Percentiles rank a stretch among this genome's conserved stretches.
Evolutionary conservation across 2,113 vertebrate species (phyloP).

Genomic region (Paradoxurus hermaphroditus): DNA sequence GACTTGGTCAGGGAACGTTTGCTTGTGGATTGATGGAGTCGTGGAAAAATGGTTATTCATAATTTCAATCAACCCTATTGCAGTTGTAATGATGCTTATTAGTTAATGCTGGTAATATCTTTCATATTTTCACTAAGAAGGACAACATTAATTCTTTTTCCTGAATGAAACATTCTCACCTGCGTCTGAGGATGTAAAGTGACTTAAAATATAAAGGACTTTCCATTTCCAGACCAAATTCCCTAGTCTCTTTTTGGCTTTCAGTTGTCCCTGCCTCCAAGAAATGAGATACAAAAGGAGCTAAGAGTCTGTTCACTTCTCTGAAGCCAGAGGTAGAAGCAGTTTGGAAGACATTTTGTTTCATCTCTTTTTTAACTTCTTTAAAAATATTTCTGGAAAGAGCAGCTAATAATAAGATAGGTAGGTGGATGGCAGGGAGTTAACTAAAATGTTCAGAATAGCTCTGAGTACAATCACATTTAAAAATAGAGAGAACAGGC

Average conservation of each 20-base stretch:
- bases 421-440: conserved; percentile 68
- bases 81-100: not conserved
- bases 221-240: not conserved
- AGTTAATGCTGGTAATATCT: not conserved
- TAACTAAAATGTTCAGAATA: conserved; percentile 76
- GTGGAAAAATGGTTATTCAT: not conserved
- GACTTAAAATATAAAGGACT: conserved; percentile 29
- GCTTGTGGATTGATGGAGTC: not conserved
- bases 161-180: not conserved
- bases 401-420: conserved; percentile 72
- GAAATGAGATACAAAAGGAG: conserved; percentile 40
- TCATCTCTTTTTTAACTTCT: conserved; percentile 72
- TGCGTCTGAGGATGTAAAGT: not conserved
- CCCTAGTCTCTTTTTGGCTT: conserved; percentile 25
- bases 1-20: not conserved
- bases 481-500: conserved; percentile 73
- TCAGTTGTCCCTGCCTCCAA: conserved; percentile 30
- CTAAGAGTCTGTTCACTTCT: conserved; percentile 5
- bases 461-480: conserved; percentile 71
- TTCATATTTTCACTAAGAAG: not conserved
- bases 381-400: conserved; percentile 72
- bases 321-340: conserved; percentile 52
- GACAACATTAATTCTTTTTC: not conserved
- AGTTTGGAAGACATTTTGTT: conserved; percentile 72
- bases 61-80: not conserved